These are phyloP conservation scores for Drosophila asahinai DNA, from an alignment of 1,140 invertebrate species.

Conservation along the genomic window DNA sequence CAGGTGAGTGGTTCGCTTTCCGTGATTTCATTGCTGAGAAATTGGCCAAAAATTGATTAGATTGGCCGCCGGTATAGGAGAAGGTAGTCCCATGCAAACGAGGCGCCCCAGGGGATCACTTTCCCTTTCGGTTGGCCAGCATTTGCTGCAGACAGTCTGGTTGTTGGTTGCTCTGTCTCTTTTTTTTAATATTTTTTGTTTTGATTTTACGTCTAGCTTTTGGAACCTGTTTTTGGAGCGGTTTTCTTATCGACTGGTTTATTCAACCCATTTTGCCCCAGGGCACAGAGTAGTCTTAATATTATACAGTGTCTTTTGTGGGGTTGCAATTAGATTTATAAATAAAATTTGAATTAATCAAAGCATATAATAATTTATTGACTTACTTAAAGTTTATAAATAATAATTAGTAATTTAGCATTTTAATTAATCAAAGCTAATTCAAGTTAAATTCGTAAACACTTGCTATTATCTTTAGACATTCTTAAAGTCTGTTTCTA, in stretches of 20 bases:
- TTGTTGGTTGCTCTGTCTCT: conserved; percentile 14
- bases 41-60: conserved; percentile 16
- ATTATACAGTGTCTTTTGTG: neutral
- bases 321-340: neutral
- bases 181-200: conserved; percentile 8
- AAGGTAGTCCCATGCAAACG: conserved; percentile 39
- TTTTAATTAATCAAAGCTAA: neutral
- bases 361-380: neutral
- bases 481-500: neutral
- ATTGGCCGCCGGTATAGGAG: neutral
- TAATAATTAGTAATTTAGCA: neutral
- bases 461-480: neutral
- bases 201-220: conserved; percentile 22
- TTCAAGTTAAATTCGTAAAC: neutral
- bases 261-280: conserved; percentile 19
- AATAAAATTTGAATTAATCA: neutral
- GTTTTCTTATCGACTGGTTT: conserved; percentile 57
- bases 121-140: conserved; percentile 55
- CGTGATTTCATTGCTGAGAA: conserved; percentile 86
- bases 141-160: conserved; percentile 29
- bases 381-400: neutral
- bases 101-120: conserved; percentile 35
- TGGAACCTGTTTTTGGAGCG: conserved; percentile 59
- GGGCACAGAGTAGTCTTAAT: conserved; percentile 9
- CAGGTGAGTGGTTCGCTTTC: conserved; percentile 86